Conservation (phyloP, 1,140 invertebrate species). For the Zaprionus capensis region DNA sequence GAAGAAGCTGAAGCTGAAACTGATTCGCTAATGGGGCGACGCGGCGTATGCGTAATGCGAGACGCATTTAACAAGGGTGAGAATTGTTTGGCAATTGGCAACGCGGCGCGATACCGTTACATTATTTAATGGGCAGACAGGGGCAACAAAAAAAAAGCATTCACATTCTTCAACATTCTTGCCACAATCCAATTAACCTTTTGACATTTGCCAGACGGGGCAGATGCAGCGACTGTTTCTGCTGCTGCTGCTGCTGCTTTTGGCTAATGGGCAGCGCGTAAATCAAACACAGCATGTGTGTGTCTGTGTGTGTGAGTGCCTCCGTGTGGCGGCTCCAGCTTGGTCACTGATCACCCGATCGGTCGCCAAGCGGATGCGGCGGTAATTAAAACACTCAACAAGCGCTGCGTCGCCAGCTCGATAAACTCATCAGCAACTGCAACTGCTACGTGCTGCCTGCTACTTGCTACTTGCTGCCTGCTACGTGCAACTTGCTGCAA, state of each 20-base stretch:
- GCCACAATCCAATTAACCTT: conserved; percentile 58
- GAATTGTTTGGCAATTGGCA: conserved; percentile 13
- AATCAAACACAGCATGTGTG: conserved; percentile 33
- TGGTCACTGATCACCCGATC: background rate
- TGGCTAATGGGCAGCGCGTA: conserved; percentile 49
- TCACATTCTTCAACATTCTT: conserved; percentile 46
- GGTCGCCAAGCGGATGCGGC: conserved; percentile 29
- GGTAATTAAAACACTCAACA: conserved; percentile 39
- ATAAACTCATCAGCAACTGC: conserved; percentile 7
- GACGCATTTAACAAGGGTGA: conserved; percentile 23
- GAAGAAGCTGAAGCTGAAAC: conserved; percentile 2
- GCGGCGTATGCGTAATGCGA: conserved; percentile 62
- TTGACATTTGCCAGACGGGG: conserved; percentile 46
- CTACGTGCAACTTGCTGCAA: background rate
- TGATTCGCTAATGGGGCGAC: conserved; percentile 37
- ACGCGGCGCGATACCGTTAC: conserved; percentile 2
- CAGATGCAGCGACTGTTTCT: conserved; percentile 8
- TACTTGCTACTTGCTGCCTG: background rate
- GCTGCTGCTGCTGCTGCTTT: conserved; percentile 34
- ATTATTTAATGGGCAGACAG: conserved; percentile 13
- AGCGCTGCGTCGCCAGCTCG: background rate
- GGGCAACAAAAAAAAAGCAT: conserved; percentile 11
- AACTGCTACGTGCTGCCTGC: background rate
- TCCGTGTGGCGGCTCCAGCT: background rate
- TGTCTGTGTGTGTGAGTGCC: too few relatives aligned